These are phyloP conservation scores for Meiosimyza platycephala DNA, from an alignment of 2,888 invertebrate genomes.

Conservation along the genomic window DNA sequence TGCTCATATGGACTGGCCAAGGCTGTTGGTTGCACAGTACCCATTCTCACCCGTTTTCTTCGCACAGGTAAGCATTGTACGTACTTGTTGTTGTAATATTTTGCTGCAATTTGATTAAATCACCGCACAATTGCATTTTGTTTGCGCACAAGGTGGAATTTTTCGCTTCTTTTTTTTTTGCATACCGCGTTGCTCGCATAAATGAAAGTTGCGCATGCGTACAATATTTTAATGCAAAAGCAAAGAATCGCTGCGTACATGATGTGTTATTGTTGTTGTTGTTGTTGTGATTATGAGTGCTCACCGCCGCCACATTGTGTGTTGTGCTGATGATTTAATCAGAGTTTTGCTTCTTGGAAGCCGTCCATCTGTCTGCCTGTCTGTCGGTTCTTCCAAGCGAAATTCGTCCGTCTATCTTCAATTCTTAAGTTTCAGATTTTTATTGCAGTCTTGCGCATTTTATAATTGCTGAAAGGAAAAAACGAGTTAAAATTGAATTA, in stretches of 20 bases:
- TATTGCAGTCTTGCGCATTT: slow-evolving; percentile 6
- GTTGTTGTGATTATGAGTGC: slow-evolving; percentile 27
- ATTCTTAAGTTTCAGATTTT: slow-evolving; percentile 9
- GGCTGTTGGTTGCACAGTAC: no score
- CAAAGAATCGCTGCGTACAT: neutral
- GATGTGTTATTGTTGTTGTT: slow-evolving; percentile 13
- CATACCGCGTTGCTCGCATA: slow-evolving; percentile 1
- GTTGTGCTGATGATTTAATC: slow-evolving; percentile 42
- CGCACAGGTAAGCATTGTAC: neutral
- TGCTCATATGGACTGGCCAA: no score
- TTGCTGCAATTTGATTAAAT: slow-evolving; percentile 28
- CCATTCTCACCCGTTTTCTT: no score
- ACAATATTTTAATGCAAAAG: neutral
- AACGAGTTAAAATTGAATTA: slow-evolving; percentile 25
- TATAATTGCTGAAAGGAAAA: slow-evolving; percentile 19
- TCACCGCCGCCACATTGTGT: slow-evolving; percentile 1
- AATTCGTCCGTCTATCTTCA: neutral
- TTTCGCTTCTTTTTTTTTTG: slow-evolving; percentile 1
- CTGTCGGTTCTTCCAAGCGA: slow-evolving; percentile 1
- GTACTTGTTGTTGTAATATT: slow-evolving; percentile 3
- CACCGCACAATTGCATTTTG: slow-evolving; percentile 24
- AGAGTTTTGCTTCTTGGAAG: slow-evolving; percentile 42
- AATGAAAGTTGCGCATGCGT: slow-evolving; percentile 17
- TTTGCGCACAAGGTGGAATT: neutral
- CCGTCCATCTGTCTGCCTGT: slow-evolving; percentile 29